phyloP scores from a whole-genome alignment of 2,797 vertebrate species.

The Loriculus beryllinus region DNA sequence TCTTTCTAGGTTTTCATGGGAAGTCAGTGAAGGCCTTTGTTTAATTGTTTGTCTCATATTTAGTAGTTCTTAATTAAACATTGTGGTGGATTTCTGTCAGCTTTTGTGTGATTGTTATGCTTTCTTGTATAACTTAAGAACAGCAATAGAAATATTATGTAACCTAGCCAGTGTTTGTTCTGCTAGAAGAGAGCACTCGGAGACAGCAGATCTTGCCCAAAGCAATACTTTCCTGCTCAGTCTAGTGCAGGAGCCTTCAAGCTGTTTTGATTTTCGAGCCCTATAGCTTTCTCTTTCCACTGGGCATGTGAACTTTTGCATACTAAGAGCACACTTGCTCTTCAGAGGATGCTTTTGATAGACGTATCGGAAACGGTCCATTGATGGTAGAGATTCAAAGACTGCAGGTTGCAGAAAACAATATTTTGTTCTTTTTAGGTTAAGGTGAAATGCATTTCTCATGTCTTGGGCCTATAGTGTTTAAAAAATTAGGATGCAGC shows the following conservation, averaged over 20 bases:
- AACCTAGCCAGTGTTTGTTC: neutral
- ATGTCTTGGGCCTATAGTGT: neutral
- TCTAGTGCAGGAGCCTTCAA: neutral
- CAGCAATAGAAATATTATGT: neutral
- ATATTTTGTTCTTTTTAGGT: neutral
- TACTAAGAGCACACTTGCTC: neutral
- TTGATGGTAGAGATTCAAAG: neutral
- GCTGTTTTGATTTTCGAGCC: neutral
- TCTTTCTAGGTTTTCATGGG: neutral
- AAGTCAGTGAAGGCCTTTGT: neutral
- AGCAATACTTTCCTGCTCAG: neutral
- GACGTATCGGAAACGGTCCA: neutral
- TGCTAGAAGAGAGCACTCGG: neutral
- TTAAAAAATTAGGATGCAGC: neutral
- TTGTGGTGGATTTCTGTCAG: neutral
- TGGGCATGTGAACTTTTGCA: neutral
- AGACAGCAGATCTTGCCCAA: neutral
- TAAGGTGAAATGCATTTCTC: neutral
- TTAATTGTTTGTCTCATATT: neutral
- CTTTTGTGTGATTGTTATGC: neutral
- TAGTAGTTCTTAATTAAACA: neutral
- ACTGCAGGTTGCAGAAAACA: neutral
- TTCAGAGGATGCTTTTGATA: neutral
- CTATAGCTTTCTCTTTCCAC: neutral
- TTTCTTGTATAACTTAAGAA: conserved; percentile 10